phyloP scores from a whole-genome alignment of 2,888 invertebrate species.

The Laspeyria flexula region DNA sequence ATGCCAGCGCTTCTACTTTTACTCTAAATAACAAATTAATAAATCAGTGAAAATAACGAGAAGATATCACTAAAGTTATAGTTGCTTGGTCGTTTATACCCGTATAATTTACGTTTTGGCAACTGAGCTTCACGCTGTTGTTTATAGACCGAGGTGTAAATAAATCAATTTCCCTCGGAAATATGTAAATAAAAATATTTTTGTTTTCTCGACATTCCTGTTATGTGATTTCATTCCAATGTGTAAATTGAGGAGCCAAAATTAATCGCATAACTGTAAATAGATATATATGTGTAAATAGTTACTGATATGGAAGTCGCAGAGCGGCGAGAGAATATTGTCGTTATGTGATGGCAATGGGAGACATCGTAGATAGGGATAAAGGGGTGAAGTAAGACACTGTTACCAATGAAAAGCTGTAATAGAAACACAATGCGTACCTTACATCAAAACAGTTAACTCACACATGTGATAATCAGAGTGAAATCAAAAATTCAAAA shows the following conservation, averaged over 20 bases:
- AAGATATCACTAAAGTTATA: conserved; percentile 65
- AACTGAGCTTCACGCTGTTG: conserved; percentile 75
- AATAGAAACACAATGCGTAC: conserved; percentile 49
- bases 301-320: conserved; percentile 74
- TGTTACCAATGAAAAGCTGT: conserved; percentile 71
- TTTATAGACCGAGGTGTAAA: conserved; percentile 55
- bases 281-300: conserved; percentile 78
- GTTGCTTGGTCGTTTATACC: conserved; percentile 68
- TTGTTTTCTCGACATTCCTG: conserved; percentile 79
- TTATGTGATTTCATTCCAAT: conserved; percentile 80
- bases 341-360: conserved; percentile 57
- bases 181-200: conserved; percentile 70
- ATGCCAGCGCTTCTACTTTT: conserved; percentile 67
- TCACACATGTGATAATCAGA: conserved; percentile 50
- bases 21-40: conserved; percentile 59
- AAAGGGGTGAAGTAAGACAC: conserved; percentile 58
- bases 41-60: conserved; percentile 71
- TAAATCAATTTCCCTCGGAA: conserved; percentile 47
- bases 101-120: conserved; percentile 58
- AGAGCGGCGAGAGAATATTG: conserved; percentile 70
- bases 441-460: conserved; percentile 43
- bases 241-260: conserved; percentile 74
- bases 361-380: conserved; percentile 63
- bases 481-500: conserved; percentile 43
- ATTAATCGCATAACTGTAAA: conserved; percentile 78